Evolutionary conservation across 2,888 invertebrate species (phyloP).

Genomic region (Blomia tropicalis): DNA sequence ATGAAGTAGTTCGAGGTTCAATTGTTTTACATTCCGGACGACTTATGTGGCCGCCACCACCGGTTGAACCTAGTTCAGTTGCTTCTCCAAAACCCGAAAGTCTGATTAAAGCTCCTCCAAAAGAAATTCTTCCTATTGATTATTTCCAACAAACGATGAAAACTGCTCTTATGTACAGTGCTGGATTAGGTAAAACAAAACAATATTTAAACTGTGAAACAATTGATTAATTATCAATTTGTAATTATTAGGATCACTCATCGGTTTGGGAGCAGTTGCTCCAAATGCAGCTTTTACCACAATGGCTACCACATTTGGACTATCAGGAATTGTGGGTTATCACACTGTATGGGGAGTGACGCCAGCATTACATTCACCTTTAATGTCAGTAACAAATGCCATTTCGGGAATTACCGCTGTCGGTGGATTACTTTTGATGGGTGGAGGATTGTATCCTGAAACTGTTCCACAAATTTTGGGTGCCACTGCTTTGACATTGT

Average conservation of each 20-base stretch:
- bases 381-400: conserved; percentile 84
- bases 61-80: conserved; percentile 37
- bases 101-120: conserved; percentile 35
- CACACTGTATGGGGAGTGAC: conserved; percentile 85
- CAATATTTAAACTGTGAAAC: too few species aligned
- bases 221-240: not conserved
- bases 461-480: conserved; percentile 61
- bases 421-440: conserved; percentile 72
- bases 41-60: conserved; percentile 54
- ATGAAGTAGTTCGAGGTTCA: conserved; percentile 70
- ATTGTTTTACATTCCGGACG: conserved; percentile 58
- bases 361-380: conserved; percentile 71
- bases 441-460: conserved; percentile 57
- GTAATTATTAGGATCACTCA: conserved; percentile 41
- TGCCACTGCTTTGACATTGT: conserved; percentile 65
- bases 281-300: conserved; percentile 68
- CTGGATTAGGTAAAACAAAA: conserved; percentile 41
- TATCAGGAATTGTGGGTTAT: conserved; percentile 64
- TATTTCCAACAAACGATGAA: conserved; percentile 55
- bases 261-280: conserved; percentile 54
- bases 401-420: conserved; percentile 79
- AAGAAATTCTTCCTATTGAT: conserved; percentile 40
- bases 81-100: conserved; percentile 34
- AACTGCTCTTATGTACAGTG: conserved; percentile 50
- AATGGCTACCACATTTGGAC: conserved; percentile 67